phyloP scores from a whole-genome alignment of 2,113 vertebrate genomes.

The Heterocephalus glaber region DNA sequence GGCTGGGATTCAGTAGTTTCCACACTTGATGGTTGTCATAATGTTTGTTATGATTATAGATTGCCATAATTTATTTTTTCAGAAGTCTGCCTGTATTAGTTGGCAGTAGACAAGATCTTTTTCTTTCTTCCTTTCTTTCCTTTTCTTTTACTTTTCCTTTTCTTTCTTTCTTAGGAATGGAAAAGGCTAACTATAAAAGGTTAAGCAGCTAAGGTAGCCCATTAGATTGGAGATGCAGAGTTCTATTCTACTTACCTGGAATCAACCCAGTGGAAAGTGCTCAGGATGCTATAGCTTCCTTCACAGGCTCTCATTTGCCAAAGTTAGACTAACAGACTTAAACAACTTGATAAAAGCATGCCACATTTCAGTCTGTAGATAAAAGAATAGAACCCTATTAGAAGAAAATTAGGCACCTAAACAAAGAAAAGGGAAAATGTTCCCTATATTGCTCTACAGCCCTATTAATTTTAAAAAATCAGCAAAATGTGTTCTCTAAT shows the following conservation, averaged over 20 bases:
- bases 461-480: neutral
- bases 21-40: slow-evolving; percentile 49
- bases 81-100: slow-evolving; percentile 33
- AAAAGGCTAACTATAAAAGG: neutral
- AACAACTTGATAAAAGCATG: neutral
- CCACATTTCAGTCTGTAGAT: neutral
- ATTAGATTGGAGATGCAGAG: neutral
- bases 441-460: neutral
- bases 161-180: slow-evolving; percentile 41
- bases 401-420: slow-evolving; percentile 7
- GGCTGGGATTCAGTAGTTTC: slow-evolving; percentile 57
- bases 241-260: neutral
- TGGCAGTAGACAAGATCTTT: neutral
- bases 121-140: slow-evolving; percentile 12
- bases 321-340: neutral
- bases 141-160: slow-evolving; percentile 10
- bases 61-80: slow-evolving; percentile 48
- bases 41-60: slow-evolving; percentile 57
- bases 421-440: neutral
- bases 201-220: neutral
- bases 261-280: neutral
- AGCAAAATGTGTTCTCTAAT: neutral
- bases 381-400: neutral
- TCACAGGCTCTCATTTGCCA: neutral
- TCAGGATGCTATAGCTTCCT: neutral